Base-by-base conservation (phyloP, 2,888 invertebrate species). In the Eupithecia centaureata region DNA sequence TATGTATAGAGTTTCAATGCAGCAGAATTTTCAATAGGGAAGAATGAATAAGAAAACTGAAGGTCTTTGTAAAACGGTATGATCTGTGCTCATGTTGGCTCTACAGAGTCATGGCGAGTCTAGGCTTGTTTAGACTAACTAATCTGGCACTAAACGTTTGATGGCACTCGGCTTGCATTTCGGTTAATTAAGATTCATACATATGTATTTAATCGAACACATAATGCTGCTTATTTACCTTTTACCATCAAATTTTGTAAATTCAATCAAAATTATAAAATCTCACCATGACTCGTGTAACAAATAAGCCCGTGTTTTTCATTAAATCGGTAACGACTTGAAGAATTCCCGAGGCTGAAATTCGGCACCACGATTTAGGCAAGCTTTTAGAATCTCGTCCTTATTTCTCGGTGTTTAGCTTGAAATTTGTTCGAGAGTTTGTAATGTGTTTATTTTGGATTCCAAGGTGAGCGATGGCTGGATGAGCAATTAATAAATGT, bases 401-500 rank as follows among this genome's bases (percentile, higher is more conserved):
- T 42, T 66, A 68, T 66, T 65, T 30, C 61, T 42, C 38, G 51
- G 35, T 56, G 42, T 18, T 63, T 59, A 61, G 66, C 7, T 51
- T 25, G 18, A 60, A 61, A 35, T 61, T 61, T 47, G 30, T 54
- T 35, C 13, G 7, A 13, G 8, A n/a, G 5, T 28, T 3, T 5
- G 42, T 38, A 2, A 10, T 61, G 22, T 52, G 22, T 58, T 42
- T 22, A 25, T 65, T 28, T n/a, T 56, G 56, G 27, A 69, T 66
- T 67, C 42, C 38, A 61, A 70, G 67, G 61, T 67, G 61, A 65
- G 58, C 47, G 62, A 56, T 56, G 60, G 65, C 42, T 33, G 57
- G 70, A 69, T 58, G 33, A 67, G 70, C 67, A 65, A 71, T 71
- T 71, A 72, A 74, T 70, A 68, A 72, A 71, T 74, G 62, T 42